These are phyloP conservation scores for Pammene fasciana DNA, from an alignment of 2,888 invertebrate genomes.

Conservation along the genomic window DNA sequence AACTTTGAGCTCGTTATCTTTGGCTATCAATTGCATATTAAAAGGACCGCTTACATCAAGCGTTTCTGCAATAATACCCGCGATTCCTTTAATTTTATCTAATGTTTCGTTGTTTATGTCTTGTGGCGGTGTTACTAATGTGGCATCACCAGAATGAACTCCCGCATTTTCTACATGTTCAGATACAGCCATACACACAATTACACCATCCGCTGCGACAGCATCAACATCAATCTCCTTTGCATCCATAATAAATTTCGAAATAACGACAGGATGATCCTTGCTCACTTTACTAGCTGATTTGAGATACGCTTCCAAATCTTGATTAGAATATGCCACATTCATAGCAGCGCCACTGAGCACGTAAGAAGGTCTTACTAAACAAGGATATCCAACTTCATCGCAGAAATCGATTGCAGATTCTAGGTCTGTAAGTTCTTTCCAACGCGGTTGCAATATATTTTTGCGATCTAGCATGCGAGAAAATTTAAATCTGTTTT, in stretches of 20 bases:
- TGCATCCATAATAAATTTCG: conserved; percentile 98
- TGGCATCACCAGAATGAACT: conserved; percentile 99
- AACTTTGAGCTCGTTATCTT: conserved; percentile 96
- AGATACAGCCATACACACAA: conserved; percentile 98
- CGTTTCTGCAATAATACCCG: conserved; percentile 92
- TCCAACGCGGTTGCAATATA: conserved; percentile 98
- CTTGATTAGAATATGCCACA: conserved; percentile 96
- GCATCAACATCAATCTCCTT: conserved; percentile 99
- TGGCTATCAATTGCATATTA: conserved; percentile 99
- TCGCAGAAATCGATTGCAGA: conserved; percentile 95
- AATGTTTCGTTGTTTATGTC: conserved; percentile 97
- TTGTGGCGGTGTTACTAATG: conserved; percentile 98
- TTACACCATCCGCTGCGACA: conserved; percentile 96
- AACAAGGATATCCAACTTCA: conserved; percentile 97
- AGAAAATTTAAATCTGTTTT: conserved; percentile 99
- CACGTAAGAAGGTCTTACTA: conserved; percentile 99
- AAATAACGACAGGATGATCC: conserved; percentile 99
- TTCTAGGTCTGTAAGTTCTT: conserved; percentile 95
- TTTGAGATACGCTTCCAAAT: conserved; percentile 95
- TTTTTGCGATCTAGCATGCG: conserved; percentile 97
- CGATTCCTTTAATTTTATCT: conserved; percentile 94
- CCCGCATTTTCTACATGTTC: conserved; percentile 99
- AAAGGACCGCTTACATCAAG: conserved; percentile 98
- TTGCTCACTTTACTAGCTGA: conserved; percentile 97
- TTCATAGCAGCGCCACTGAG: conserved; percentile 99